Evolutionary conservation across 2,888 invertebrate genomes (phyloP).

Genomic region (Pyrgus malvae): DNA sequence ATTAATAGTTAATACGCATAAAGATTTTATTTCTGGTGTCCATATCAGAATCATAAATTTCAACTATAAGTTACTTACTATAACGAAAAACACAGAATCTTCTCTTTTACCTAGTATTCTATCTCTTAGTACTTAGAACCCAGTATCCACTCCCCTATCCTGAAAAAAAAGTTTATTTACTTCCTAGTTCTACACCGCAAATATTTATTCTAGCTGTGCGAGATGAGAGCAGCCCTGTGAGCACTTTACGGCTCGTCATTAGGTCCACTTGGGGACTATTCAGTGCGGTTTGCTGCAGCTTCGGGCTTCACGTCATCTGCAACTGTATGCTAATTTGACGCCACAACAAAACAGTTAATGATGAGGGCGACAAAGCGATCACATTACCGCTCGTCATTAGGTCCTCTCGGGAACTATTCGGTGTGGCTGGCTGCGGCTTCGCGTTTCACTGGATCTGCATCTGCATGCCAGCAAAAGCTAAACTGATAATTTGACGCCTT

Average conservation of each 20-base stretch:
- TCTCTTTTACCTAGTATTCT: no score
- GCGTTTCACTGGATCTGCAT: conserved; percentile 2
- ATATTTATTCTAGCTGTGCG: no score
- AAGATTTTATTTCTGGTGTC: no score
- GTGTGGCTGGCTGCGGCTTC: conserved; percentile 7
- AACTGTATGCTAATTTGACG: not conserved
- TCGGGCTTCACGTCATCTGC: not conserved
- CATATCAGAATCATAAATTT: no score
- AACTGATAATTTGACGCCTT: conserved; percentile 7
- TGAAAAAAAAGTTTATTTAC: no score
- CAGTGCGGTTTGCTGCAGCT: conserved; percentile 3
- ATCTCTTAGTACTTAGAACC: no score
- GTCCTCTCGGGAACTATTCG: conserved; percentile 11
- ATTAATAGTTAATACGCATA: no score
- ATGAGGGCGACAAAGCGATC: conserved; percentile 8
- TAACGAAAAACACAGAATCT: no score
- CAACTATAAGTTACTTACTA: no score
- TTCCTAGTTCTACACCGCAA: no score
- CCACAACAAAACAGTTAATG: conserved; percentile 1
- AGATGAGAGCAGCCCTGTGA: conserved; percentile 5
- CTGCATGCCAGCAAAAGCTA: not conserved
- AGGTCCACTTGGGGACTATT: conserved; percentile 14
- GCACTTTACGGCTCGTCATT: conserved; percentile 16
- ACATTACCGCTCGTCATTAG: conserved; percentile 18
- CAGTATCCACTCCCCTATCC: no score